A percentile compares a stretch with the other conserved stretches of the same genome.
phyloP scores from a whole-genome alignment of 37 sponge, comb jelly and placozoan genomes.

The Tethya wilhelma region DNA sequence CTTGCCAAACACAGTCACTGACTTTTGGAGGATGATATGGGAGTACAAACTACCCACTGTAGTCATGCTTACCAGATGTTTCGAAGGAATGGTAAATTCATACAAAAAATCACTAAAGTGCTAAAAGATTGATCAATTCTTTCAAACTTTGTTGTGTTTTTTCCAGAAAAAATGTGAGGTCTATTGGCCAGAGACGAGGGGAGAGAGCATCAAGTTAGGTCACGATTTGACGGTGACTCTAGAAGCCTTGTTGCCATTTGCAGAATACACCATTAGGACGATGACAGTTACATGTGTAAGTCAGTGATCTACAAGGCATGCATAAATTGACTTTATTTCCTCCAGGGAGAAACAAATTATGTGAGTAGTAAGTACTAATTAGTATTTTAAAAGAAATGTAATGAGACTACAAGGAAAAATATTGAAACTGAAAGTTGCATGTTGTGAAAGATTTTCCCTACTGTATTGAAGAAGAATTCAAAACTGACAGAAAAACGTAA shows the following conservation, averaged over 20 bases:
- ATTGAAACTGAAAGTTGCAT: too few relatives aligned
- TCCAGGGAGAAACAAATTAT: too few relatives aligned
- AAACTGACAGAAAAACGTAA: too few relatives aligned
- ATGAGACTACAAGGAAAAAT: too few relatives aligned
- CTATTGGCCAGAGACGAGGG: conserved; percentile 89
- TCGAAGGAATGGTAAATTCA: conserved; percentile 65
- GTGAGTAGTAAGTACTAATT: too few relatives aligned
- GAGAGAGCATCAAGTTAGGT: conserved; percentile 33
- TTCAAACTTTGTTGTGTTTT: too few relatives aligned
- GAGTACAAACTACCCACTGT: conserved; percentile 45
- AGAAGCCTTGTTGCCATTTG: conserved; percentile 39
- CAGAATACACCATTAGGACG: conserved; percentile 75
- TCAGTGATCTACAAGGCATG: background rate
- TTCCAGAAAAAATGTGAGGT: conserved; percentile 86
- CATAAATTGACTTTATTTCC: background rate
- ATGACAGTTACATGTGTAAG: conserved; percentile 64
- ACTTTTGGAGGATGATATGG: conserved; percentile 82
- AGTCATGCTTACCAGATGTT: conserved; percentile 68
- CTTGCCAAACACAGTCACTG: conserved; percentile 46
- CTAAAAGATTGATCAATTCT: too few relatives aligned
- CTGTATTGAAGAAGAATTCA: too few relatives aligned
- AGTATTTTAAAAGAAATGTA: too few relatives aligned
- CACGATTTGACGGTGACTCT: conserved; percentile 53
- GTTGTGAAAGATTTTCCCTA: too few relatives aligned
- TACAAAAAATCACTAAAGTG: too few relatives aligned